These are phyloP conservation scores for Ctenicera cuprea DNA, from an alignment of 2,888 invertebrate species.

Conservation along the genomic window DNA sequence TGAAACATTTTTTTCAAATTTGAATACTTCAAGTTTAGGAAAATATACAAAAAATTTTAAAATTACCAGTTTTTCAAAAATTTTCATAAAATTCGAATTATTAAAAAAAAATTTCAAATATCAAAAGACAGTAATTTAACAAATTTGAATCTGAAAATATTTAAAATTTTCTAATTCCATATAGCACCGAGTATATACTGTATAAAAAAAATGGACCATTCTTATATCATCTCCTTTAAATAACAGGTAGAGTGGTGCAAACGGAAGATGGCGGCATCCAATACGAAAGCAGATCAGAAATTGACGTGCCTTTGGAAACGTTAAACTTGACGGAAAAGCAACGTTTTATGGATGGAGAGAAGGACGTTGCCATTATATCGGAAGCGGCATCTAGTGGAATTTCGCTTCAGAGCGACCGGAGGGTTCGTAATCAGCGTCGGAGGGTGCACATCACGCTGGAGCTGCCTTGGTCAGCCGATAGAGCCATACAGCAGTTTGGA, in stretches of 20 bases:
- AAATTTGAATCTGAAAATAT: no score
- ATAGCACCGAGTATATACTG: no score
- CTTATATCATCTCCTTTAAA: not conserved
- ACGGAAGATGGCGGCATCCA: constrained; percentile 92
- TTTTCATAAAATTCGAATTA: no score
- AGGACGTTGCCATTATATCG: constrained; percentile 98
- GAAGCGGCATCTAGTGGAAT: constrained; percentile 99
- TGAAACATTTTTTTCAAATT: no score
- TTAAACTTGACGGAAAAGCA: constrained; percentile 95
- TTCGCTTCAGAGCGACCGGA: constrained; percentile 95
- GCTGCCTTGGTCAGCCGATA: constrained; percentile 99
- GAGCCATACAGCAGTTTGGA: constrained; percentile 99
- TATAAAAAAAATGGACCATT: no score
- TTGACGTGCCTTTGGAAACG: constrained; percentile 96
- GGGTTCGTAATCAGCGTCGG: constrained; percentile 94
- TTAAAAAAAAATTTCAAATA: no score
- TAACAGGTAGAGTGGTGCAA: constrained; percentile 83
- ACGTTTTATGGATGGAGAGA: constrained; percentile 98
- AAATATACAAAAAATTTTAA: no score
- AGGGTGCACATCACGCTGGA: constrained; percentile 99
- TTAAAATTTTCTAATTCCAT: no score
- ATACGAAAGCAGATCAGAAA: constrained; percentile 96
- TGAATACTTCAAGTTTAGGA: no score
- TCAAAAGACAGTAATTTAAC: no score
- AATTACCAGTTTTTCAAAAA: no score